Evolutionary conservation across 2,888 invertebrate species (phyloP), one percentile per base, ranked within the genome.

Genomic region (Pheosia tremula): DNA sequence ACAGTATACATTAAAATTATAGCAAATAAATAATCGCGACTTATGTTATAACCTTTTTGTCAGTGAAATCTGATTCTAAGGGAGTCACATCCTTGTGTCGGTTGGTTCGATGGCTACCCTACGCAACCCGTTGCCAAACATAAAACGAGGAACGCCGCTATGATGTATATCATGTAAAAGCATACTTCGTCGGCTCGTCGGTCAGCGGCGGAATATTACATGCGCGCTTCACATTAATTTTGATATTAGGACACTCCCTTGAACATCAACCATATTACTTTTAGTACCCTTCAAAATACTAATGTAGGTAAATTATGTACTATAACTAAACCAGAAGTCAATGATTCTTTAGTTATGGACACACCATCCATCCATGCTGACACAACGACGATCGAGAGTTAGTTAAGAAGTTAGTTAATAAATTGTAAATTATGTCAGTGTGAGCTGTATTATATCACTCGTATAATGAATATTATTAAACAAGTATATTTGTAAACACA

Each of bases 221-320:
- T 5, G 37, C 9, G 11, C 7, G 53, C 36, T 52, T 24, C 52
- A 52, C 53, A 54, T 36, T 9, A 54, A 54, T 54, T 54, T 54
- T 54, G 37, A 38, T 54, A 54, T 54, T 36, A 53, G 53, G 11
- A 38, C 53, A 38, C 38, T 36, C 38, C 53, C 38, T 52, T 47
- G 11, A 24, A 52, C 10, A 24, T 36, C 24, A 24, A 24, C 24
- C 24, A 24, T 24, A 24, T 24, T 24, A 24, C 24, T 24, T 24
- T 24, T 24, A 24, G 24, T 24, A 24, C 24, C 24, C 24, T 24
- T 24, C 24, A 24, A 24, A 24, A 24, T 2, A 24, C 24, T 2
- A 24, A 24, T 24, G 24, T 24, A 2, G 24, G 24, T 24, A 24
- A 1, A 24, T 24, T 24, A 24, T 24, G 24, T 24, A 24, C 24